Evolutionary conservation across 1,140 invertebrate genomes (phyloP).

Genomic region (Drosophila grimshawi): DNA sequence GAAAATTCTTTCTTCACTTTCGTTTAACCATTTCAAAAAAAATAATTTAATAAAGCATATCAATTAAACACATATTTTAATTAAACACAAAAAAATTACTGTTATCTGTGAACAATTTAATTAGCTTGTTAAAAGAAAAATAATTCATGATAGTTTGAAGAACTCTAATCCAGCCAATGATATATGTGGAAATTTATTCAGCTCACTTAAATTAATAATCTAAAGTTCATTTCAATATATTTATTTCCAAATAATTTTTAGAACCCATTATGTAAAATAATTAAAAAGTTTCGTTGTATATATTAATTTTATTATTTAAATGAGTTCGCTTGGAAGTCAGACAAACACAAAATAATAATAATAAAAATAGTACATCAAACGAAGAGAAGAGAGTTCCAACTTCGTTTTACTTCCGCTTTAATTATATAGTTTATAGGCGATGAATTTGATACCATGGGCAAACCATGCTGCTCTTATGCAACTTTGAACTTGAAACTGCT

Average conservation of each 20-base stretch:
- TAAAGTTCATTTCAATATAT: slow-evolving; percentile 26
- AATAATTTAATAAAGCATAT: slow-evolving; percentile 44
- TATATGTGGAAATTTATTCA: background rate
- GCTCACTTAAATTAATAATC: slow-evolving; percentile 9
- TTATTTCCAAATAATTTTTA: slow-evolving; percentile 64
- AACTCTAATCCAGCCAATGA: background rate
- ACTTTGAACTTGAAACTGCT: slow-evolving; percentile 66
- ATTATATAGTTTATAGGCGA: slow-evolving; percentile 68
- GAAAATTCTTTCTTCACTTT: too few species aligned
- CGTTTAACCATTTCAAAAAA: background rate
- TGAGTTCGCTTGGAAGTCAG: background rate
- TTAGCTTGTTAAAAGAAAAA: slow-evolving; percentile 45
- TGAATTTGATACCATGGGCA: slow-evolving; percentile 18
- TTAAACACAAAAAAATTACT: slow-evolving; percentile 23
- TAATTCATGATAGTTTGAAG: slow-evolving; percentile 22
- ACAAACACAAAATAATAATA: background rate
- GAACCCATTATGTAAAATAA: slow-evolving; percentile 75
- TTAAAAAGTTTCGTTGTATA: slow-evolving; percentile 42
- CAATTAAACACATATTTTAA: slow-evolving; percentile 56
- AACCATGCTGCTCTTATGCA: slow-evolving; percentile 14
- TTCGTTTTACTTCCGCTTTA: slow-evolving; percentile 52
- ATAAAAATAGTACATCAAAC: background rate
- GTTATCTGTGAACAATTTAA: slow-evolving; percentile 42
- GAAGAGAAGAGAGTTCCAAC: background rate
- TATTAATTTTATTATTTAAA: background rate